Evolutionary conservation across 2,797 vertebrate species (phyloP), one percentile per base, ranked within the genome.

Genomic region (Eidolon dupreanum): DNA sequence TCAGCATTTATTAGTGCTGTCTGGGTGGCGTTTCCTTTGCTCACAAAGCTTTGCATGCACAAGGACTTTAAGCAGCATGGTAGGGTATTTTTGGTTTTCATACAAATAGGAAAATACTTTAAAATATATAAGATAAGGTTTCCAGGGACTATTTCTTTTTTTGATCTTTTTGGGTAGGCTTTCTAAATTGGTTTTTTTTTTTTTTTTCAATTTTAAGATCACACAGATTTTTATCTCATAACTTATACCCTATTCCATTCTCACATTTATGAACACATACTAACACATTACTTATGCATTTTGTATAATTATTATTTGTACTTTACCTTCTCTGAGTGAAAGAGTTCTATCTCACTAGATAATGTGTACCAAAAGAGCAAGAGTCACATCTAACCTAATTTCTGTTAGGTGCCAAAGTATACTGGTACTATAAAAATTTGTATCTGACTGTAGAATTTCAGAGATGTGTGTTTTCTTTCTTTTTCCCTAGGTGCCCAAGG

Each of bases 1-100:
- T 99, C 99, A 0, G 99, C 99, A 10, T 99, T 99, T 46, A 97
- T 99, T 83, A 99, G 99, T 96, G 99, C 99, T 1, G 95, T 99
- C 4, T 99, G 99, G 99, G 99, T 99, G 90, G 99, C 98, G 8
- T 99, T 99, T 97, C 99, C 99, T 5, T 98, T 99, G 91, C 97
- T 98, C 93, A 98, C 99, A 96, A 99, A 98, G 68, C 97, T 99
- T 87, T 98, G 99, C 81, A 97, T 99, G 89, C 97, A 99, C 19
- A 98, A 97, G 33, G 99, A 99, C 89, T 99, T 99, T 93, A 99
- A 98, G 97, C 98, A 99, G 94, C 98, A 98, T 97, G 99, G 99
- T 99, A 99, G 28, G 83, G 5, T 82, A 66, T 15, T 92, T 95
- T 94, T 78, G 24, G 0, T 94, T 95, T 86, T 63, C 4, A 57